Base-by-base conservation (phyloP, 1,140 invertebrate species). In the Drosophila littoralis region DNA sequence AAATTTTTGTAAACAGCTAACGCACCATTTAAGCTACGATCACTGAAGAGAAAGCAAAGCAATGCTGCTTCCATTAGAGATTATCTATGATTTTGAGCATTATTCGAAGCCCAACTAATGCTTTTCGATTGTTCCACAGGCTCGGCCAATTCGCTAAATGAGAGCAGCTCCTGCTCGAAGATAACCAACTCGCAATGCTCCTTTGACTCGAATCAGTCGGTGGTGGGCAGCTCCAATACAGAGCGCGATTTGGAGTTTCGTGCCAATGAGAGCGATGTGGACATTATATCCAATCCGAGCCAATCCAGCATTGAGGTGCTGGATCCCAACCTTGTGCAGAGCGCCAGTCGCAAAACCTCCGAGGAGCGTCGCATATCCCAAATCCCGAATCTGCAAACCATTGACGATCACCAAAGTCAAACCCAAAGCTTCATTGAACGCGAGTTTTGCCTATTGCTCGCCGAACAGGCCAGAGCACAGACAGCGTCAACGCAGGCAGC, bases 241-340 rank as follows among this genome's bases (percentile, higher is more conserved):
- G 90, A 91, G 12, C 81, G 84, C 36, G 86, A 91, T 63, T 51
- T 81, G 17, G 90, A 92, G 63, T 92, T 92, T 50, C 82, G 78
- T n/a, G 81, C 79, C 3, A 92, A 86, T 50, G 94, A 95, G 74
- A 95, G 94, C 79, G 94, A 95, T 77, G 94, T 95, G 71, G 94
- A 95, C 83, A 92, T 95, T 45, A 93, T 95, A n/a, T 95, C 94
- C 48, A 95, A 95, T 92, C 94, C 94, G 12, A 95, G 94, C 91
- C 94, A 95, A 78, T 95, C 94, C 80, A 95, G 94, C 64, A 95
- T 95, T 15, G 94, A 95, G 91, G 93, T 95, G 36, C 70, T 95
- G 10, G 94, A 95, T 79, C 94, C 94, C 64, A 91, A 55, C 76
- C 58, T n/a, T 12, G 66, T 67, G 7, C 92, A 70, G 91, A 92